Base-by-base conservation (phyloP, 2,797 vertebrate genomes). In the Australoheros facetus region DNA sequence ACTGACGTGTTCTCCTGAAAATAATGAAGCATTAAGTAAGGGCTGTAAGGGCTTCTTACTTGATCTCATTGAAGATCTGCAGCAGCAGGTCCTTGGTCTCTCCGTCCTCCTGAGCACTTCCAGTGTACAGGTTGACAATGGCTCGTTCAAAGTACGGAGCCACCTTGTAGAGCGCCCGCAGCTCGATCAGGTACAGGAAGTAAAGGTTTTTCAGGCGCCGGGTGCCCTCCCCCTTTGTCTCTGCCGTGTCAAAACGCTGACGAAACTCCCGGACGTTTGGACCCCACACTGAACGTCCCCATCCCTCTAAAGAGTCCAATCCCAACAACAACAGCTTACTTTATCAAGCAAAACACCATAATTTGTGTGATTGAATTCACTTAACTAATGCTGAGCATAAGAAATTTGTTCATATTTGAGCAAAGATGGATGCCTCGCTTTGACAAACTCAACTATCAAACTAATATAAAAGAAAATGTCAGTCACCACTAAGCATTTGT, bases 121-220 rank as follows among this genome's bases (percentile, higher is more conserved):
- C 98, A 0, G 98, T 99, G 95, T 99, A 99, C 73, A 99, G 95
- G 89, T 98, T 96, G 5, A 99, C 90, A 73, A 98, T 85, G 0
- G 98, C 92, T 3, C 97, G 96, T 21, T 98, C 97, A 12, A 99
- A 99, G 87, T 98, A 99, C 0, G 97, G 95, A 0, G 97, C 96
- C 70, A 98, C 97, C 89, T 99, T 99, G 62, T 96, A 97, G 39
- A 99, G 94, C 16, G 98, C 98, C 1, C 98, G 95, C 57, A 99
- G 96, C 93, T 99, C 98, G 77, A 99, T 98, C 88, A 99, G 93
- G 76, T 98, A 99, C 4, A 99, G 85, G 93, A 99, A 98, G 93
- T 99, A 99, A 2, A 99, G 95, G 83, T 99, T 99, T 93, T 98
- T 98, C 12, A 99, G 95, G 14, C 98, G 95, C 45, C 98, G 95